Evolutionary conservation across 2,888 invertebrate species (phyloP).

Genomic region (Melanostoma scalare): DNA sequence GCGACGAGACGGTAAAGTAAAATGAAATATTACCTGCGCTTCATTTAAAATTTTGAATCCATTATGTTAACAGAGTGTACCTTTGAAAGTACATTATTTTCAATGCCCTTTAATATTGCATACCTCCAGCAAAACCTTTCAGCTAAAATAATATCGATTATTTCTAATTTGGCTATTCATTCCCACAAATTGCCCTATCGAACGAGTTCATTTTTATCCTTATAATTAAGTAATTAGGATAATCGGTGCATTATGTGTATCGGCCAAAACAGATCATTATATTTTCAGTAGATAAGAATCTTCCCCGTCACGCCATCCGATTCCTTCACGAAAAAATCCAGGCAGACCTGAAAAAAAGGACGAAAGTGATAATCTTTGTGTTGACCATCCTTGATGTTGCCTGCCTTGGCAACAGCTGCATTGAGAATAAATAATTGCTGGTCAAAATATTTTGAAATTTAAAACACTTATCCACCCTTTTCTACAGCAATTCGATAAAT

Average conservation of each 20-base stretch:
- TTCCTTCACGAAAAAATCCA: background rate
- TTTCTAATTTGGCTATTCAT: too few species aligned
- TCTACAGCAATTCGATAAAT: constrained; percentile 49
- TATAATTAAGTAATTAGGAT: constrained; percentile 68
- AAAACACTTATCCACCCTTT: constrained; percentile 21
- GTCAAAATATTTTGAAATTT: constrained; percentile 20
- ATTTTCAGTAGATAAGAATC: constrained; percentile 44
- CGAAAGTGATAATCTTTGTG: constrained; percentile 43
- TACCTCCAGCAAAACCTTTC: too few species aligned
- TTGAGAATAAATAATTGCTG: constrained; percentile 39
- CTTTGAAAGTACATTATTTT: too few species aligned
- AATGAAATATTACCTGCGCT: too few species aligned
- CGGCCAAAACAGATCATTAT: constrained; percentile 34
- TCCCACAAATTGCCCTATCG: too few species aligned
- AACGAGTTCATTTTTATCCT: background rate
- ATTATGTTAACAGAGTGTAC: too few species aligned
- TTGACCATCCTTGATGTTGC: constrained; percentile 19
- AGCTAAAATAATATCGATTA: too few species aligned
- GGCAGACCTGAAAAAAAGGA: constrained; percentile 13
- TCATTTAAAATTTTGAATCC: too few species aligned
- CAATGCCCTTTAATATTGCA: too few species aligned
- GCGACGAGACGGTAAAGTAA: too few species aligned
- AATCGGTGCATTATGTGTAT: constrained; percentile 46
- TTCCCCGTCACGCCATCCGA: constrained; percentile 9
- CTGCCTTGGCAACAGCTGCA: constrained; percentile 54